A percentile compares a stretch with the other conserved stretches of the same genome.
Conservation (phyloP, 2,797 vertebrate species). For the Falco novaeseelandiae region DNA sequence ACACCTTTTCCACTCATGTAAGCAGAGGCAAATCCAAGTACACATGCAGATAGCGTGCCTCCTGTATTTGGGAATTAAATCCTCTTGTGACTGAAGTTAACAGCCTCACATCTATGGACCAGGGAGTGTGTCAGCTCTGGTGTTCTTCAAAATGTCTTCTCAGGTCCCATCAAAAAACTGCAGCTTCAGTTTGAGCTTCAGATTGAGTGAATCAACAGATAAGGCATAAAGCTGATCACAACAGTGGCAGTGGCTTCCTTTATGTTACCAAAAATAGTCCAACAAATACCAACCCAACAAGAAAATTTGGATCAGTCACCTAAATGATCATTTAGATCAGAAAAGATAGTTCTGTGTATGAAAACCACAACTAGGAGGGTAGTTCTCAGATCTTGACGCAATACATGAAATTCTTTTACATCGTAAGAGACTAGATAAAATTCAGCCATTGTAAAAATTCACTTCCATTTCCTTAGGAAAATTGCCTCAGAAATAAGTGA, state of each 20-base stretch:
- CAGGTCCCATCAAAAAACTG: neutral
- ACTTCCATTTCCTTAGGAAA: neutral
- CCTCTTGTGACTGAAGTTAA: neutral
- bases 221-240: neutral
- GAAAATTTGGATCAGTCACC: neutral
- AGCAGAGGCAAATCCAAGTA: neutral
- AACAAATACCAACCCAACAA: neutral
- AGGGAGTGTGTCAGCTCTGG: neutral
- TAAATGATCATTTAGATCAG: neutral
- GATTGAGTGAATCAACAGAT: neutral
- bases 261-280: neutral
- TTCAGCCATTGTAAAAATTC: neutral
- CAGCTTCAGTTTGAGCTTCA: neutral
- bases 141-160: neutral
- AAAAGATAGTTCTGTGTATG: neutral
- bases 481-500: neutral
- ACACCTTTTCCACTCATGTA: neutral
- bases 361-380: neutral
- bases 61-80: neutral
- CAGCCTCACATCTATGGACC: neutral
- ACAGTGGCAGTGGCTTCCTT: neutral
- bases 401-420: neutral
- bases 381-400: neutral
- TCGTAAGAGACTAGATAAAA: neutral
- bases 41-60: neutral